Evolutionary conservation across 2,113 vertebrate genomes (phyloP), one percentile per base, ranked within the genome.

Genomic region (Pelusios castaneus): DNA sequence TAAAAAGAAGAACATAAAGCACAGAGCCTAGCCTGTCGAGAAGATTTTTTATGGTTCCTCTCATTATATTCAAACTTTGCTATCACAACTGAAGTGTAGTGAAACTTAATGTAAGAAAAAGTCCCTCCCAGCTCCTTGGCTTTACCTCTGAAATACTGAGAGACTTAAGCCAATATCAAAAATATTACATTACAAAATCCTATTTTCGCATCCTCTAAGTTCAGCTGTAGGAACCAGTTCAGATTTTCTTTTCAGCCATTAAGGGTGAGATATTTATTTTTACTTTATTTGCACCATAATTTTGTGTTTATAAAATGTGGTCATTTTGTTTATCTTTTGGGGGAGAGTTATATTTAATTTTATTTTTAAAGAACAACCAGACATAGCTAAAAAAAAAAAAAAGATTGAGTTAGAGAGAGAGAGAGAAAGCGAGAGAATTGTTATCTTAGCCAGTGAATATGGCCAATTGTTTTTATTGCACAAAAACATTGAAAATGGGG

Each of bases 381-480:
- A 94, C 95, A 95, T 97, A 96, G 90, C 45, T 97, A 82, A 89
- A 86, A 94, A 93, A 67, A 97, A 92, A 94, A 93, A 67, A 97
- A 92, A 96, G 89, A 96, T 81, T 97, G 51, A 96, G 95, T 52
- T 52, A 16, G 4, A 52, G 14, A 52, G 14, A 52, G 14, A 52
- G 96, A 80, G 60, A 94, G 96, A 96, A 95, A 93, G 47, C 6
- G 47, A 88, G 52, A 97, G 89, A 91, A 80, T 91, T 90, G 84
- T 97, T 95, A 92, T 84, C 94, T 98, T 98, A 97, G 97, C 95
- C 97, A 96, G 87, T 55, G 60, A 43, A 80, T 76, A 91, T 95
- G 97, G 97, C 97, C 94, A 88, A 49, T 63, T 91, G 67, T 97
- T 98, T 97, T 97, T 97, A 95, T 97, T 98, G 97, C 97, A 98